phyloP scores from a whole-genome alignment of 2,113 vertebrate species.

The Phalacrocorax pelagicus region DNA sequence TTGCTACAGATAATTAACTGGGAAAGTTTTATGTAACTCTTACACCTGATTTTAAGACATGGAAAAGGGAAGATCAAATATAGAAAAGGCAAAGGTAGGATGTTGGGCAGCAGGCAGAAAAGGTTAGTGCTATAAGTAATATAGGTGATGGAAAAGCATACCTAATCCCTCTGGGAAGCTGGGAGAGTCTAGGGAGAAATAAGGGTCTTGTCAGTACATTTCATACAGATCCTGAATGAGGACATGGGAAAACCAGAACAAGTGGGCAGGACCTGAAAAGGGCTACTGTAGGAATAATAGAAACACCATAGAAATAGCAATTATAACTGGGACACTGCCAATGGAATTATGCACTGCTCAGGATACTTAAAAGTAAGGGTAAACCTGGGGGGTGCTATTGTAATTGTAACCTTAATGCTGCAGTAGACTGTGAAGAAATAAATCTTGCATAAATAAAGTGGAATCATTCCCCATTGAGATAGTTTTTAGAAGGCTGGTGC shows the following conservation, averaged over 20 bases:
- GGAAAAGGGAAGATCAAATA: background rate
- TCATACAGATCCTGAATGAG: constrained; percentile 21
- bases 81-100: background rate
- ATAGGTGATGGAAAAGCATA: background rate
- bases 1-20: background rate
- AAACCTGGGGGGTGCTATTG: background rate
- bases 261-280: constrained; percentile 8
- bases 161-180: background rate
- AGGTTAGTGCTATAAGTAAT: background rate
- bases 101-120: background rate
- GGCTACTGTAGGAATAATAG: background rate
- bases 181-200: background rate
- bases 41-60: background rate
- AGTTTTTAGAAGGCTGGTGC: background rate
- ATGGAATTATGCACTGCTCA: background rate
- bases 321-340: constrained; percentile 5
- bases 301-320: constrained; percentile 14
- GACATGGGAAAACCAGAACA: constrained; percentile 49
- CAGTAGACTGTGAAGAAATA: background rate
- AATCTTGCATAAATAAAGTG: background rate
- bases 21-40: background rate
- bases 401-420: constrained; percentile 6
- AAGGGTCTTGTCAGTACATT: background rate
- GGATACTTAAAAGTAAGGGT: background rate
- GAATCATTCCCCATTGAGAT: background rate